Evolutionary conservation across 1,140 invertebrate genomes (phyloP).

Genomic region (Sipha flava): DNA sequence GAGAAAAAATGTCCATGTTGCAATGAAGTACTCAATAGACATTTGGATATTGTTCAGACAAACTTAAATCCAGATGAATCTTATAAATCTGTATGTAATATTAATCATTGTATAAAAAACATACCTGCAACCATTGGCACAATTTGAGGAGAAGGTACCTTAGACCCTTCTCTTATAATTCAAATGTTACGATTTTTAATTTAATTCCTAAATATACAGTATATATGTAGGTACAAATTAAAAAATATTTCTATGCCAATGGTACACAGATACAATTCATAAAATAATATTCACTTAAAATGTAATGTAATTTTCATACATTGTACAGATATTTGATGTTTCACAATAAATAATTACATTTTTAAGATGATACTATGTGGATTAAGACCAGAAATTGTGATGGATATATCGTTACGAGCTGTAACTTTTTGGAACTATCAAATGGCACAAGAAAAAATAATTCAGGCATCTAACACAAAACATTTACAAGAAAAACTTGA

Average conservation of each 20-base stretch:
- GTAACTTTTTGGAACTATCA: background rate
- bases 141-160: too few species aligned
- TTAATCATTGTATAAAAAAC: too few species aligned
- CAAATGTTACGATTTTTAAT: too few species aligned
- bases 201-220: too few species aligned
- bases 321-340: too few species aligned
- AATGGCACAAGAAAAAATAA: background rate
- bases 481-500: background rate
- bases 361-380: background rate
- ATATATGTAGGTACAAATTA: too few species aligned
- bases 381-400: background rate
- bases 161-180: too few species aligned
- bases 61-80: background rate
- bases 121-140: too few species aligned
- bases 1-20: background rate
- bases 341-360: background rate
- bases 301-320: too few species aligned
- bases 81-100: background rate
- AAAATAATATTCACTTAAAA: too few species aligned
- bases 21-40: background rate
- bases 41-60: background rate
- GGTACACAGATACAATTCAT: too few species aligned
- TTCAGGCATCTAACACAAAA: background rate
- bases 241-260: too few species aligned
- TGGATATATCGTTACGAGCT: background rate